Evolutionary conservation across 1,140 invertebrate genomes (phyloP), one percentile per base, ranked within the genome.

Genomic region (Dryas iulia): DNA sequence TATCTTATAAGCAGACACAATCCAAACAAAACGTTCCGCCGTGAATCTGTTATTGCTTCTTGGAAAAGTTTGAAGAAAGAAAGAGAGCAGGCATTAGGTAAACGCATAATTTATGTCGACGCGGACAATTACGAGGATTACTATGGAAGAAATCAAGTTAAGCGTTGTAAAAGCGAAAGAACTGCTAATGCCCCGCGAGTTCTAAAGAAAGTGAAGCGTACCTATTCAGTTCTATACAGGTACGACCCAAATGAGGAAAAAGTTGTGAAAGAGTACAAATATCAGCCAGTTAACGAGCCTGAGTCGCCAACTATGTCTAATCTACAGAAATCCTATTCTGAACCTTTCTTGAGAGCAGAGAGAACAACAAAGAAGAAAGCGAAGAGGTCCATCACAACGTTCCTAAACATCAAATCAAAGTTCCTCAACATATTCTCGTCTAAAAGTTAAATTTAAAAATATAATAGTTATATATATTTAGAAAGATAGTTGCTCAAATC

Each of bases 61-160:
- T 91, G 89, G 89, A 90, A 87, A 65, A 87, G 79, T 68, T 66
- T 91, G 70, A 91, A 90, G 68, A 90, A 89, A 62, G 89, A 91
- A 62, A 73, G 89, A n/a, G 89, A 91, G 58, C 82, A 79, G 59
- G 89, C 89, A 35, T 65, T 91, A 25, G 89, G 89, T 0, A 91
- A 91, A 69, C 71, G 89, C 6, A 74, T 85, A 14, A 83, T 91
- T 6, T 89, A 90, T 24, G 83, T 91, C 1, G 84, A 89, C 31
- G 82, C 88, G 59, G 83, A 87, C 18, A 86, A 74, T 33, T 91
- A 89, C 53, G 79, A 89, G 68, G 89, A 91, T 69, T 91, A 86
- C 66, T 90, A 89, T 39, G 89, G 87, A 21, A 83, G 89, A 66
- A 91, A 89, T 64, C 84, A 89, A 69, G 85, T 91, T 4, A 91